Evolutionary conservation across 2,888 invertebrate genomes (phyloP).

Genomic region (Synergus umbraculus): DNA sequence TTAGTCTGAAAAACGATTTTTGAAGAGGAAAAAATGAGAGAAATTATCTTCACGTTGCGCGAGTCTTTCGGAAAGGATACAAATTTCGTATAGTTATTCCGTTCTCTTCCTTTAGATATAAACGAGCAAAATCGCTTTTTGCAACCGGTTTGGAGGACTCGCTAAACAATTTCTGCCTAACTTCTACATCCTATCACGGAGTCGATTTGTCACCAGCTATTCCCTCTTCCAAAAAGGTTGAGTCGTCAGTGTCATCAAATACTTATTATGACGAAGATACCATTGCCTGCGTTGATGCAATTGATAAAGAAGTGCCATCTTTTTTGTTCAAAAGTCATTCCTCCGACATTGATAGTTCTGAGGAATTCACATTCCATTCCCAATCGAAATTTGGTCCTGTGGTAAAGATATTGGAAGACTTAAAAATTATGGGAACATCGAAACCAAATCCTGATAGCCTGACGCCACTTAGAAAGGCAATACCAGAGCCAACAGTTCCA

Average conservation of each 20-base stretch:
- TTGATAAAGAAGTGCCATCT: not conserved
- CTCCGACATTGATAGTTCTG: not conserved
- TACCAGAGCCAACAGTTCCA: too few species aligned
- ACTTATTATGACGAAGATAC: not conserved
- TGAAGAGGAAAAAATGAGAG: too few species aligned
- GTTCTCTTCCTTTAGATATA: conserved; percentile 49
- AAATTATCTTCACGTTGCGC: not conserved
- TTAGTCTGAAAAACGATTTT: too few species aligned
- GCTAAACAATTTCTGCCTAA: conserved; percentile 71
- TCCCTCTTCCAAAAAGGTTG: conserved; percentile 32
- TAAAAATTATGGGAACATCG: not conserved
- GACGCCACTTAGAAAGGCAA: not conserved
- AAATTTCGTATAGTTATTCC: not conserved
- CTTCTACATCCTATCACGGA: conserved; percentile 69
- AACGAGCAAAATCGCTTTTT: conserved; percentile 54
- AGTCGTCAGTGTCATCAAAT: not conserved
- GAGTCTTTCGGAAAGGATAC: not conserved
- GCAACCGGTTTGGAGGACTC: conserved; percentile 69
- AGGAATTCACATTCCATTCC: not conserved
- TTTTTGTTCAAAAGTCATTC: not conserved
- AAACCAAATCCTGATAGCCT: not conserved
- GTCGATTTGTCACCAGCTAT: conserved; percentile 62
- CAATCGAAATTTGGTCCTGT: not conserved
- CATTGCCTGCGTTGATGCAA: not conserved
- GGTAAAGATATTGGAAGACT: not conserved